Base-by-base conservation (phyloP, 30 jellyfish, hydroid and myxozoan genomes). In the Cassiopea xamachana region DNA sequence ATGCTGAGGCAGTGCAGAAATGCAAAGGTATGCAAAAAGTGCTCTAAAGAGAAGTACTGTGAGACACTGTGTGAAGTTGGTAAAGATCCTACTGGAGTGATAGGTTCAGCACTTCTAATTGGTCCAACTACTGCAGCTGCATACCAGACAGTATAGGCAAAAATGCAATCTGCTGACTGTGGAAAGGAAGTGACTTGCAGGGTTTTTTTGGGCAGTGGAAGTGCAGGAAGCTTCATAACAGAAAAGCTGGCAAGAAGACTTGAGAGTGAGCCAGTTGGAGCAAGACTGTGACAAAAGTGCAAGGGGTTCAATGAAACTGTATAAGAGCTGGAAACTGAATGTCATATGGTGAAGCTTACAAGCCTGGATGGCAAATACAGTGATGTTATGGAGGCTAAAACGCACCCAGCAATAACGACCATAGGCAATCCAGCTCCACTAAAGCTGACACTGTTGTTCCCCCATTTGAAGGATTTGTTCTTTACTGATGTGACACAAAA, bases 381-480 rank as follows among this genome's bases (percentile, higher is more conserved):
- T 13, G 69, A 1, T 1, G 61, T 1, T 44, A 16, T 77, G 44
- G 84, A 77, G 47, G 90, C 77, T 18, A 87, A 68, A 79, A 87
- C 89, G 77, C 50, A 75, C 27, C 94, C 94, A 14, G 90, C 84
- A 0, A 55, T 87, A 16, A 87, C 90, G 1, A 87, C 93, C 39
- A 83, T 87, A 7, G 94, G 94, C 60, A 87, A 87, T 48, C 94
- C 88, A 59, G 73, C 82, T 60, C 94, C 94, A 44, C 43, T 87
- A 75, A 18, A 75, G 16, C 77, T 87, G 51, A 87, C 75, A 75
- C 48, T 75, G 74, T 59, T 15, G 60, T 85, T 7, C 75, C 48
- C 62, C 50, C 93, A 86, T 47, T 48, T 86, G 79, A 74, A 75
- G 79, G 81, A 50, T 55, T 55, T 85, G 44, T 85, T 47, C 81